Conservation (phyloP, 2,797 vertebrate species). For the Crax fasciolata region DNA sequence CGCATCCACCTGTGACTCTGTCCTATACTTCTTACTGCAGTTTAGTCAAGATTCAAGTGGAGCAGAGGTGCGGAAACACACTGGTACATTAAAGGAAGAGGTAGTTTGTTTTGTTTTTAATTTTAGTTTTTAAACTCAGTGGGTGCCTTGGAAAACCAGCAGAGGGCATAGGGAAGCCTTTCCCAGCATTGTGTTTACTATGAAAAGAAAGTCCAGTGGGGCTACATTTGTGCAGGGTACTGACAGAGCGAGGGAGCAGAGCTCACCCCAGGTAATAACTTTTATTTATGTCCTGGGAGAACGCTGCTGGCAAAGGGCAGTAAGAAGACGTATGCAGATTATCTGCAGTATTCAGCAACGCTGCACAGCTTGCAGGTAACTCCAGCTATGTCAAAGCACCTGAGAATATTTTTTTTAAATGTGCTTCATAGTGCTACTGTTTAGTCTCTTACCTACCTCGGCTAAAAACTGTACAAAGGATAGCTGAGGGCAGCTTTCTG, state of each 20-base stretch:
- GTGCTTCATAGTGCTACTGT: rapidly evolving
- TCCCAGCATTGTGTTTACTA: neutral
- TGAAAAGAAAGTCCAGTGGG: neutral
- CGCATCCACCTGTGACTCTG: neutral
- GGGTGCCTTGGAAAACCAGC: neutral
- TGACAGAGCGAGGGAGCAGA: neutral
- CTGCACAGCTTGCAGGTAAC: neutral
- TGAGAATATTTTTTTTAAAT: neutral
- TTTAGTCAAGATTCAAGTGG: neutral
- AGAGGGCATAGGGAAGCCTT: conserved; percentile 39
- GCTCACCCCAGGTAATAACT: neutral
- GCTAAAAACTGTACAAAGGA: neutral
- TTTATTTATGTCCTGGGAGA: neutral
- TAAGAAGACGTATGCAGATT: neutral
- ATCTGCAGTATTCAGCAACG: neutral
- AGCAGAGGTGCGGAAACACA: neutral
- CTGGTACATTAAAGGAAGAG: neutral
- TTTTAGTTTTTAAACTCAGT: neutral
- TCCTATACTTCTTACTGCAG: neutral
- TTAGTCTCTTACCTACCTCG: neutral
- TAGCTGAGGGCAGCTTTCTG: neutral
- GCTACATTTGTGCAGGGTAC: neutral
- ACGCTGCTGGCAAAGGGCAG: neutral
- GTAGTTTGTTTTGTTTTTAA: neutral
- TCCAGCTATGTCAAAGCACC: neutral